A percentile compares a stretch with the other conserved stretches of the same genome.
These are phyloP conservation scores for Apodemus sylvaticus DNA, from an alignment of 2,113 vertebrate genomes.

Conservation along the genomic window DNA sequence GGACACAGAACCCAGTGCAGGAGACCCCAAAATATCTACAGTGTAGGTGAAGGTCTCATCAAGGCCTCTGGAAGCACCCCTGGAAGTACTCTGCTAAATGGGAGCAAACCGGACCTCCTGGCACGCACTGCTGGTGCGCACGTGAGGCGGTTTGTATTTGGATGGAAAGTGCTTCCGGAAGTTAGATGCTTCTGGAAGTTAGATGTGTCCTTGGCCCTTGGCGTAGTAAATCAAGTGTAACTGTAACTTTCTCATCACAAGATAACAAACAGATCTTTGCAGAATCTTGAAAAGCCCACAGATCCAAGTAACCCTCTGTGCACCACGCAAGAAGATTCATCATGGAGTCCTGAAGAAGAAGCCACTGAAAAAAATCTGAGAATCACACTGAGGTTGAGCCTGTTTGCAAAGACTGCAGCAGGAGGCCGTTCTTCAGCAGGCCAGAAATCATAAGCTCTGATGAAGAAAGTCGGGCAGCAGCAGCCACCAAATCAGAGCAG, in stretches of 20 bases:
- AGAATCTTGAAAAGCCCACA: background rate
- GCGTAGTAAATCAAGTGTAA: background rate
- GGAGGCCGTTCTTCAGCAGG: background rate
- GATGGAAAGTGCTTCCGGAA: background rate
- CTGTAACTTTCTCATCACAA: background rate
- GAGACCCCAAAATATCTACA: background rate
- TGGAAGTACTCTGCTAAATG: background rate
- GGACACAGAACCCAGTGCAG: background rate
- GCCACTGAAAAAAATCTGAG: background rate
- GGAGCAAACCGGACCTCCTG: background rate
- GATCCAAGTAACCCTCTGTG: background rate
- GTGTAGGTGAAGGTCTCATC: no score
- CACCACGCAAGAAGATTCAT: background rate
- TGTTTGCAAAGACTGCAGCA: background rate
- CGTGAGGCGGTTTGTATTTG: background rate
- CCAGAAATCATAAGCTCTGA: background rate
- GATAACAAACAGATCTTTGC: background rate
- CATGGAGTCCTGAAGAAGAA: background rate
- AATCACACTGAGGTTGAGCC: background rate
- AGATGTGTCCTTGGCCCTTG: background rate
- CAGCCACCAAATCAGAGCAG: background rate
- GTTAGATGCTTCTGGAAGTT: no score
- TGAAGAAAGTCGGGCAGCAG: background rate
- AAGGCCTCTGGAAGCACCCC: background rate
- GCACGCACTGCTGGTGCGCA: background rate